These are phyloP conservation scores for Diachasmimorpha longicaudata DNA, from an alignment of 1,140 invertebrate genomes.

Conservation along the genomic window DNA sequence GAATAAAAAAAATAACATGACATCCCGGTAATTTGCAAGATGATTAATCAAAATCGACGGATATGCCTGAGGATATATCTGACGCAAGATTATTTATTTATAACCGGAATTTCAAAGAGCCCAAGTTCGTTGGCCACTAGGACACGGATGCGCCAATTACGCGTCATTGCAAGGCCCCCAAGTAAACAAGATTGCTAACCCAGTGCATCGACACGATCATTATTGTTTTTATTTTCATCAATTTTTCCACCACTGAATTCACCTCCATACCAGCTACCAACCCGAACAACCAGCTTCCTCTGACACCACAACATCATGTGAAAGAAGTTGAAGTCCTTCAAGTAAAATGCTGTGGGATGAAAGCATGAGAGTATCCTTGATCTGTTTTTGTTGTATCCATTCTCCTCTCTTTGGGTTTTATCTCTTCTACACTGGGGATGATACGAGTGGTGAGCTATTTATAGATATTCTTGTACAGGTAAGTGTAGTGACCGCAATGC, in stretches of 20 bases:
- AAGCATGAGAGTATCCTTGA: slow-evolving; percentile 4
- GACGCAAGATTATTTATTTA: slow-evolving; percentile 9
- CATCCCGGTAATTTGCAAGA: background rate
- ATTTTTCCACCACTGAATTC: background rate
- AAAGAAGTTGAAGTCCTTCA: slow-evolving; percentile 16
- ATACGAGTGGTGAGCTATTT: slow-evolving; percentile 28
- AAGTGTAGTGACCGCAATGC: slow-evolving; percentile 39
- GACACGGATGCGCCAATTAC: background rate
- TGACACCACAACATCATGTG: background rate
- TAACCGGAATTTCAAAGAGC: slow-evolving; percentile 5
- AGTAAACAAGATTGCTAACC: background rate
- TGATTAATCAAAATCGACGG: background rate
- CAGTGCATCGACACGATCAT: slow-evolving; percentile 12
- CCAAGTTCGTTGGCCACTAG: background rate
- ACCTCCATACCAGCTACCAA: background rate
- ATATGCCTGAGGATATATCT: background rate
- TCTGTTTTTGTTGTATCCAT: background rate
- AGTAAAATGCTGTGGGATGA: background rate
- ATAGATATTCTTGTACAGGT: slow-evolving; percentile 26
- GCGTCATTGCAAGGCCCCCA: background rate
- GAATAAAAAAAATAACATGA: background rate
- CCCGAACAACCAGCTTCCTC: background rate
- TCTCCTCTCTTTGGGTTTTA: background rate
- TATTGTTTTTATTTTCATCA: background rate
- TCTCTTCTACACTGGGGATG: background rate